Evolutionary conservation across 2,888 invertebrate genomes (phyloP).

Genomic region (Cephus nigrinus): DNA sequence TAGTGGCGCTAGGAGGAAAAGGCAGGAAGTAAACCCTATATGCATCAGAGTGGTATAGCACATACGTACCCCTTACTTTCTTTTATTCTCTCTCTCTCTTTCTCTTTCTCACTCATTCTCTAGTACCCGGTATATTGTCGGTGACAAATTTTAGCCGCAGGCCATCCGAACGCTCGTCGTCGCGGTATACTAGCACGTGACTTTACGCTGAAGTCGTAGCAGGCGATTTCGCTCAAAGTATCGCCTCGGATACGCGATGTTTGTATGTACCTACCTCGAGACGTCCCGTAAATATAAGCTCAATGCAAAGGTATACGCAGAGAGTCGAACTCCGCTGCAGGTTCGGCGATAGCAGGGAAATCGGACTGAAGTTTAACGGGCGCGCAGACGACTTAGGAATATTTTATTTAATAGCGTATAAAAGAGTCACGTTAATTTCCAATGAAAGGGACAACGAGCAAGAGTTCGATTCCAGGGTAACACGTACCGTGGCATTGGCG

Average conservation of each 20-base stretch:
- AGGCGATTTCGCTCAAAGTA: conserved; percentile 19
- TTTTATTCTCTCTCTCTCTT: conserved; percentile 2
- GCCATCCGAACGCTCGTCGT: conserved; percentile 20
- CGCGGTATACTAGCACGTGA: conserved; percentile 16
- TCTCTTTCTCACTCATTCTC: conserved; percentile 2
- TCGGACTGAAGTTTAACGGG: conserved; percentile 17
- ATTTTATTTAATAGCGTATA: conserved; percentile 20
- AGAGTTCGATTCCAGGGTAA: neutral
- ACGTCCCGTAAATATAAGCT: conserved; percentile 26
- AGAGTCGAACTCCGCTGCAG: neutral
- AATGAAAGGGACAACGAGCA: conserved; percentile 1
- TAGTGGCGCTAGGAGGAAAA: neutral
- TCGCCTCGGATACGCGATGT: conserved; percentile 21
- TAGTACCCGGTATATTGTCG: conserved; percentile 6
- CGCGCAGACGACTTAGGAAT: neutral
- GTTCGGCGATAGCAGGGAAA: neutral
- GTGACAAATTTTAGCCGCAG: conserved; percentile 18
- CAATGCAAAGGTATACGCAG: neutral
- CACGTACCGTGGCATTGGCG: neutral
- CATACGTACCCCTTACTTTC: neutral
- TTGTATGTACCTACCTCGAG: conserved; percentile 24
- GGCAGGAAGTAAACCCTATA: neutral
- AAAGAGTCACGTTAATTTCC: conserved; percentile 22
- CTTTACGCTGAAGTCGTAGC: conserved; percentile 18
- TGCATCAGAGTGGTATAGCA: neutral